A percentile compares a stretch with the other conserved stretches of the same genome.
Conservation (phyloP, 2,113 vertebrate species). For the Hucho hucho region DNA sequence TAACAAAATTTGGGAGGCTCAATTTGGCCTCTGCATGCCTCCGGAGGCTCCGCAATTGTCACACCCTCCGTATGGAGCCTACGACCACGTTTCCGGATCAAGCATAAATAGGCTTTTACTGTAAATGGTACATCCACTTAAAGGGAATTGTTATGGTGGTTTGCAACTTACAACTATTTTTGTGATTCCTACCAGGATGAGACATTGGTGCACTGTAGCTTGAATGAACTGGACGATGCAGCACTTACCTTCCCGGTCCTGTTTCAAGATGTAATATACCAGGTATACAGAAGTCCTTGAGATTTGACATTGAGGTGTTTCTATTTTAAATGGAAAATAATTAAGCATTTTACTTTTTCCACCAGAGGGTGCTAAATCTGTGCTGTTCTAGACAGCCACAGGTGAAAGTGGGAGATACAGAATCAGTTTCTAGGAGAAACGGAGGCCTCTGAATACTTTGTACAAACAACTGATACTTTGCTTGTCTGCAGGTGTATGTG, state of each 20-base stretch:
- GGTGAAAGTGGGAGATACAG: neutral
- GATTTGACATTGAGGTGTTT: neutral
- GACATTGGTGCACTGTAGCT: conserved; percentile 97
- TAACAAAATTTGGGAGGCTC: too few species aligned
- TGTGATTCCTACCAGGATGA: conserved; percentile 81
- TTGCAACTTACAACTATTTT: too few species aligned
- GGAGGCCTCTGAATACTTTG: too few species aligned
- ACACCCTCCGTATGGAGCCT: too few species aligned
- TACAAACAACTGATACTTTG: conserved; percentile 13
- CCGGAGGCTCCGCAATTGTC: too few species aligned
- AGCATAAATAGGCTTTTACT: neutral
- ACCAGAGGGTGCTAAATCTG: conserved; percentile 44
- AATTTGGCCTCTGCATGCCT: too few species aligned
- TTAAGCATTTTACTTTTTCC: conserved; percentile 6
- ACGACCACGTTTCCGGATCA: too few species aligned
- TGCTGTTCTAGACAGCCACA: neutral
- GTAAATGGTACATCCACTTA: neutral
- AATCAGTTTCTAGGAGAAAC: too few species aligned
- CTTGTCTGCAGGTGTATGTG: conserved; percentile 86
- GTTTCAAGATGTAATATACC: conserved; percentile 99
- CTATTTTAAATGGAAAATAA: too few species aligned
- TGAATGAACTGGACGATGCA: conserved; percentile 97
- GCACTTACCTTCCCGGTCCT: conserved; percentile 98
- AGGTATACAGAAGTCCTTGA: conserved; percentile 72
- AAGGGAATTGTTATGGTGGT: neutral